Evolutionary conservation across 2,888 invertebrate genomes (phyloP), one percentile per base, ranked within the genome.

Genomic region (Ellobium chinense): DNA sequence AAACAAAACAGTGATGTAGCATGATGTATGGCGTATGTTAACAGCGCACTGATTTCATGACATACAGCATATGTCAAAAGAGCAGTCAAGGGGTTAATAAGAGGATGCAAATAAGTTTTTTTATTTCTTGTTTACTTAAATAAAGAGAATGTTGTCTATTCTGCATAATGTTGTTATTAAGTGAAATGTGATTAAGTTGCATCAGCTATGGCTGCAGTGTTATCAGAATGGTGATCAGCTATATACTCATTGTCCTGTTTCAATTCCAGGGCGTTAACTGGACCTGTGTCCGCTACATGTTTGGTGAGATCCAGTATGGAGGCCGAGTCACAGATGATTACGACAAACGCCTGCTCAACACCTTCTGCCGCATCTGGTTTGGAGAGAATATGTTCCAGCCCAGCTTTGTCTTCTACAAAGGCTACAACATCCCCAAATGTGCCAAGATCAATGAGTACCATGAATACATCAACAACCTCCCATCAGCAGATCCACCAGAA

Each of bases 231-330:
- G n/a, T n/a, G 29, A 36, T 18, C 27, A 24, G 21, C 24, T n/a
- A n/a, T n/a, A n/a, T n/a, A n/a, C n/a, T n/a, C n/a, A n/a, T n/a
- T n/a, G n/a, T n/a, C n/a, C n/a, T n/a, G n/a, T n/a, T n/a, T n/a
- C n/a, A n/a, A n/a, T n/a, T 77, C 14, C 82, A 93, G 92, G 93
- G 93, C 37, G 92, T 93, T 21, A 90, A 86, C 76, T 93, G 93
- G 93, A 90, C 88, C 2, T 89, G 89, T 78, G 91, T 93, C 4
- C 89, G 93, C n/a, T 93, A 93, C 89, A 93, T 93, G 93, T 89
- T 93, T 77, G 93, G 93, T n/a, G 93, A 93, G 84, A 92, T 93
- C 84, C 93, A 93, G 83, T 93, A 93, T 86, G 93, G 93, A 29
- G 93, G 93, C 60, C 90, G 93, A 79, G 93, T 93, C 29, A 93